Conservation (phyloP, 2,888 invertebrate genomes). For the Cyclophora albipunctata region DNA sequence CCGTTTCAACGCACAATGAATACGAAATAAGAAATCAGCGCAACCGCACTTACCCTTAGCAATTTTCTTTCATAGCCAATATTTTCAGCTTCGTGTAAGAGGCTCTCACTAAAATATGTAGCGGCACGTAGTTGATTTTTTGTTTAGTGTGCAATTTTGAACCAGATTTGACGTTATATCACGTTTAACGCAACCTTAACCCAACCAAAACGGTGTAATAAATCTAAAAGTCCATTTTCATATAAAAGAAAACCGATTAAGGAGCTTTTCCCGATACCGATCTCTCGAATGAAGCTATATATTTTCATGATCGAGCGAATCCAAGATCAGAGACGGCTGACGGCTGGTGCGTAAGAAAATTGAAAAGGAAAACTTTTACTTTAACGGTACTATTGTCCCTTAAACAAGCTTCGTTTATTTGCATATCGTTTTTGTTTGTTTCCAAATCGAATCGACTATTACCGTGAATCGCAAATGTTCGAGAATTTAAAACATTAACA, state of each 20-base stretch:
- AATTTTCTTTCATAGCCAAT: constrained; percentile 66
- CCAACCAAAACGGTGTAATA: constrained; percentile 67
- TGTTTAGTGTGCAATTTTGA: constrained; percentile 65
- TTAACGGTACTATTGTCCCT: constrained; percentile 49
- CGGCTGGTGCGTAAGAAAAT: constrained; percentile 68
- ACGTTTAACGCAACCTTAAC: constrained; percentile 55
- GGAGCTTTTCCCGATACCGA: constrained; percentile 70
- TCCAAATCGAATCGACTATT: constrained; percentile 6
- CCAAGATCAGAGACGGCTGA: constrained; percentile 67
- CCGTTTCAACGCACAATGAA: constrained; percentile 65
- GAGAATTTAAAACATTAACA: too few relatives aligned
- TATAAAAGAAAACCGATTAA: constrained; percentile 75
- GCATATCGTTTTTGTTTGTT: constrained; percentile 25
- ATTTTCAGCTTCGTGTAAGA: constrained; percentile 47
- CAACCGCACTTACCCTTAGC: constrained; percentile 58
- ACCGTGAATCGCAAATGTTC: constrained; percentile 1
- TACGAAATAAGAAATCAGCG: constrained; percentile 69
- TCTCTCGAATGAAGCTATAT: constrained; percentile 72
- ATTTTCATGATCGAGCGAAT: constrained; percentile 73
- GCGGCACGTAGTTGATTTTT: constrained; percentile 56
- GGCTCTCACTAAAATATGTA: constrained; percentile 54
- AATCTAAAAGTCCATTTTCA: constrained; percentile 73
- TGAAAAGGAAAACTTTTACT: constrained; percentile 62
- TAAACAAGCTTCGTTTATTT: constrained; percentile 35
- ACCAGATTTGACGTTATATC: constrained; percentile 53